Evolutionary conservation across 2,113 vertebrate genomes (phyloP).

Genomic region (Ellobius talpinus): DNA sequence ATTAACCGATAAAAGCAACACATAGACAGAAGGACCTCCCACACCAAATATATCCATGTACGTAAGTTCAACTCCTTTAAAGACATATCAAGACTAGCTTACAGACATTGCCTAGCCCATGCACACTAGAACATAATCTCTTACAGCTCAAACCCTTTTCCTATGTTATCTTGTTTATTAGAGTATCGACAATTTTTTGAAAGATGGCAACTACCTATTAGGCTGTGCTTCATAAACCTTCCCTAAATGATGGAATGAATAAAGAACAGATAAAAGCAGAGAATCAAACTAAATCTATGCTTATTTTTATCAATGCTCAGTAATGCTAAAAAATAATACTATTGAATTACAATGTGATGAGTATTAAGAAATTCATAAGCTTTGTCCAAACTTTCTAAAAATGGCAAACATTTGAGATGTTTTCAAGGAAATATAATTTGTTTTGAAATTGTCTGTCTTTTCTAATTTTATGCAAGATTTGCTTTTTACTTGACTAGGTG

Average conservation of each 20-base stretch:
- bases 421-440: constrained; percentile 77
- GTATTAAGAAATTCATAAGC: constrained; percentile 70
- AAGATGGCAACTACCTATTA: neutral
- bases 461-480: constrained; percentile 79
- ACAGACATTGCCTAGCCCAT: neutral
- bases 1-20: no score
- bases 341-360: constrained; percentile 59
- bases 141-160: neutral
- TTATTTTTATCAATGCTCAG: constrained; percentile 57
- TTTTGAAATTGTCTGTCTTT: constrained; percentile 79
- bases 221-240: neutral
- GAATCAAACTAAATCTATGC: neutral
- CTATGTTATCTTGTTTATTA: neutral
- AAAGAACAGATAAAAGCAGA: constrained; percentile 42
- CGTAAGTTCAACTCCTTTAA: neutral
- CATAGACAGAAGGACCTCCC: no score
- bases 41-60: neutral
- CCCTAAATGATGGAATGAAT: neutral
- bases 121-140: neutral
- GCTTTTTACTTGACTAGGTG: constrained; percentile 75
- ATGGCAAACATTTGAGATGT: constrained; percentile 64
- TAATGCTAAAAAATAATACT: constrained; percentile 53
- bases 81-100: neutral
- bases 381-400: constrained; percentile 67
- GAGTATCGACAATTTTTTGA: neutral